Evolutionary conservation across 2,888 invertebrate genomes (phyloP).

Genomic region (Pseudococcus jackbeardsleyi): DNA sequence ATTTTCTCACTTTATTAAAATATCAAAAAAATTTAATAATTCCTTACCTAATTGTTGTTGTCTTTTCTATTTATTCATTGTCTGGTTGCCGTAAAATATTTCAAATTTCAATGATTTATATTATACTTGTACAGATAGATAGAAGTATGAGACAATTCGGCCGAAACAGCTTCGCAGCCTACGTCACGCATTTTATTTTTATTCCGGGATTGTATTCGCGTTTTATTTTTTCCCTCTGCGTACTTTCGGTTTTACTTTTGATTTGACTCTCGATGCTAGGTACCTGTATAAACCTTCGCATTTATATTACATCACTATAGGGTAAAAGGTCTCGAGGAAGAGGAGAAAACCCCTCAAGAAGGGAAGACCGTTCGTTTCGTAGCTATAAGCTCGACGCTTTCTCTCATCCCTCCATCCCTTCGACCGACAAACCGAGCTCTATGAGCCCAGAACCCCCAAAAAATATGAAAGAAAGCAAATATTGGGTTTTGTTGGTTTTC

Average conservation of each 20-base stretch:
- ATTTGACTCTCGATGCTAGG: background rate
- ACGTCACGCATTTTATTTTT: background rate
- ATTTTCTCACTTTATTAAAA: no score
- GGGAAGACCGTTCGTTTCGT: background rate
- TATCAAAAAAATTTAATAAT: no score
- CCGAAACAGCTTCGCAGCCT: background rate
- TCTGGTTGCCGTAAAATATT: no score
- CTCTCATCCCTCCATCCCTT: background rate
- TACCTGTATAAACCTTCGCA: background rate
- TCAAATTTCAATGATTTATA: no score
- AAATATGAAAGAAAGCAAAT: background rate
- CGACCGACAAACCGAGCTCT: background rate
- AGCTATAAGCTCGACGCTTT: background rate
- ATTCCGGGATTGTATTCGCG: background rate
- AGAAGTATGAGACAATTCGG: background rate
- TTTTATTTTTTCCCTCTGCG: background rate
- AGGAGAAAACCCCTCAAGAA: background rate
- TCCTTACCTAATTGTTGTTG: no score
- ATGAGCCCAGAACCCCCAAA: background rate
- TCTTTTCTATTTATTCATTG: no score
- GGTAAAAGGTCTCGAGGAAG: background rate
- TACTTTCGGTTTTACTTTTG: background rate
- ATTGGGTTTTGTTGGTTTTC: background rate
- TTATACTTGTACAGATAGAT: no score
- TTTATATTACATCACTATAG: background rate